Conservation (phyloP, 2,888 invertebrate species). For the Drosophila nr. medialis region DNA sequence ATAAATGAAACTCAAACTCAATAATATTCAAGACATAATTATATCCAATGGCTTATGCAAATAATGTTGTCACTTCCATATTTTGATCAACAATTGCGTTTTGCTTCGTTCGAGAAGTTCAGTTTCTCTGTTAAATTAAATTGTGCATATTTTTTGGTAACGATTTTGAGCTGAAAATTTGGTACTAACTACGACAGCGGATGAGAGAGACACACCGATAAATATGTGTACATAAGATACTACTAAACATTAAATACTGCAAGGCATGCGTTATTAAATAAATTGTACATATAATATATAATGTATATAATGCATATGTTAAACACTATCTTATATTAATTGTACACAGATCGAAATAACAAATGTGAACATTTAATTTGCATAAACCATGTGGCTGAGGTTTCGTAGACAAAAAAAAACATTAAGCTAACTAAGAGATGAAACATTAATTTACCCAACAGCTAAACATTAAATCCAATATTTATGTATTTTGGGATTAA, state of each 20-base stretch:
- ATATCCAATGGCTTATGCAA: constrained; percentile 85
- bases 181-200: constrained; percentile 36
- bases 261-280: constrained; percentile 6
- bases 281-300: not conserved
- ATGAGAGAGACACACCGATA: constrained; percentile 18
- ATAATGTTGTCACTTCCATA: constrained; percentile 68
- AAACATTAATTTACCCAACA: constrained; percentile 5
- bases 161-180: constrained; percentile 76
- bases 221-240: constrained; percentile 4
- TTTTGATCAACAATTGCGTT: constrained; percentile 42
- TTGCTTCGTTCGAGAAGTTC: constrained; percentile 32
- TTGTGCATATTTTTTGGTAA: constrained; percentile 83
- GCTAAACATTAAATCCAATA: constrained; percentile 9
- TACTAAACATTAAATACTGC: not conserved
- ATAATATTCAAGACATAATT: constrained; percentile 60
- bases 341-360: constrained; percentile 8
- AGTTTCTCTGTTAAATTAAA: constrained; percentile 54
- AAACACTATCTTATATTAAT: constrained; percentile 18
- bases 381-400: constrained; percentile 75
- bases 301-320: constrained; percentile 6
- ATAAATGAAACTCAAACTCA: constrained; percentile 43
- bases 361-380: constrained; percentile 67
- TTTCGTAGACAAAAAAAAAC: constrained; percentile 18
- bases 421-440: constrained; percentile 6
- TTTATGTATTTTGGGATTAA: not conserved